These are phyloP conservation scores for Aphis craccivora DNA, from an alignment of 1,140 invertebrate genomes.

Conservation along the genomic window DNA sequence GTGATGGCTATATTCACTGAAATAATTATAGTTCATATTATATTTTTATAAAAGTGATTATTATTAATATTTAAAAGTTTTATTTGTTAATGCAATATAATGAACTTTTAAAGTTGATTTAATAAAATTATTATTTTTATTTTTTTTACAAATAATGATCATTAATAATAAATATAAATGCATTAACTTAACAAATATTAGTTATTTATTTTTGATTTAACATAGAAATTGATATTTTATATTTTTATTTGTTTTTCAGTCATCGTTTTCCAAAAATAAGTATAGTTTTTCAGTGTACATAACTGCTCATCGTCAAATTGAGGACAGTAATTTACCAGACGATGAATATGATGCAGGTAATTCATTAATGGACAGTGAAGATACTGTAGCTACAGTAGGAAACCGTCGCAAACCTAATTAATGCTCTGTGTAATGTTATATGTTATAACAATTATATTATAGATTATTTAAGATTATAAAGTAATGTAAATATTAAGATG, in stretches of 20 bases:
- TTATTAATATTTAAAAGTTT: too few relatives aligned
- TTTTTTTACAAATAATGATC: neutral
- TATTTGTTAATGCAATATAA: too few relatives aligned
- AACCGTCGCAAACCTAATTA: neutral
- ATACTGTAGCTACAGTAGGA: neutral
- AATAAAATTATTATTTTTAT: neutral
- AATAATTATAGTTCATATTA: too few relatives aligned
- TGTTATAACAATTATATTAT: neutral
- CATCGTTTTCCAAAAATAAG: conserved; percentile 40
- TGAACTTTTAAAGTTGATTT: too few relatives aligned
- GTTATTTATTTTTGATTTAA: neutral
- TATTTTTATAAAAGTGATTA: too few relatives aligned
- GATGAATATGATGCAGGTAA: neutral
- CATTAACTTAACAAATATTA: neutral
- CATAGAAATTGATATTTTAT: neutral
- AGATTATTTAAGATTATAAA: neutral
- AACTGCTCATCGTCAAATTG: neutral
- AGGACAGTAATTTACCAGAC: conserved; percentile 14
- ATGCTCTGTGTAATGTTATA: neutral
- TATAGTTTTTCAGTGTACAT: conserved; percentile 1
- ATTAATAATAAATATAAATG: neutral
- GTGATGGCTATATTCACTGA: too few relatives aligned
- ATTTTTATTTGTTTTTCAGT: conserved; percentile 17
- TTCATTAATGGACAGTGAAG: conserved; percentile 2
- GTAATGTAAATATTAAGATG: neutral